Conservation (phyloP, 2,888 invertebrate species). For the Biston betularia region DNA sequence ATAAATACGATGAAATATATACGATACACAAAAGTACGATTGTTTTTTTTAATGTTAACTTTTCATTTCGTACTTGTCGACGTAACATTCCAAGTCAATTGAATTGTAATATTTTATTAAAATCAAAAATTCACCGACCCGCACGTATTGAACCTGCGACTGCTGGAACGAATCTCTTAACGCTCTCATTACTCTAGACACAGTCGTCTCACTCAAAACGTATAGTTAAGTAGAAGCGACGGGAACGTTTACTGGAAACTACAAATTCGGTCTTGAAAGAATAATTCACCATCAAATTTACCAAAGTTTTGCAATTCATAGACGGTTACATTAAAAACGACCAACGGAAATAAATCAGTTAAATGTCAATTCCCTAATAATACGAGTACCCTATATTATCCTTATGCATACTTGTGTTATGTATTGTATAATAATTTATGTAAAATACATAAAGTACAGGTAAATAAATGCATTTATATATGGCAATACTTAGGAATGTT, state of each 20-base stretch:
- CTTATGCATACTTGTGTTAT: constrained; percentile 52
- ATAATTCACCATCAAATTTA: background rate
- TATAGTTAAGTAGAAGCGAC: background rate
- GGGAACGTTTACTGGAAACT: too few species aligned
- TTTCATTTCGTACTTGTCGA: too few species aligned
- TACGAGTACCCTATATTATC: constrained; percentile 71
- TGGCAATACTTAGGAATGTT: constrained; percentile 77
- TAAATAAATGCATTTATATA: constrained; percentile 78
- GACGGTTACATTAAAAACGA: constrained; percentile 40
- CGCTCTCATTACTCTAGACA: too few species aligned
- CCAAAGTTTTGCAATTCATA: constrained; percentile 28
- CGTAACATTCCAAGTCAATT: too few species aligned
- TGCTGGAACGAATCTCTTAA: too few species aligned
- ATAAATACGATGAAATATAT: background rate
- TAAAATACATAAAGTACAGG: constrained; percentile 53
- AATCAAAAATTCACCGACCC: too few species aligned
- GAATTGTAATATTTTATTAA: too few species aligned
- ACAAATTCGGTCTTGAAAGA: background rate
- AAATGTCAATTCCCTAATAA: constrained; percentile 75
- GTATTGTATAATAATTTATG: constrained; percentile 47
- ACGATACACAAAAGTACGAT: too few species aligned
- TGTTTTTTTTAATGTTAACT: too few species aligned
- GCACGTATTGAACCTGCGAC: too few species aligned
- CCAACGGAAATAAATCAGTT: constrained; percentile 53
- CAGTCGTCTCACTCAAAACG: background rate